Conservation (phyloP, 2,888 invertebrate genomes). For the Marasmarcha lunaedactyla region DNA sequence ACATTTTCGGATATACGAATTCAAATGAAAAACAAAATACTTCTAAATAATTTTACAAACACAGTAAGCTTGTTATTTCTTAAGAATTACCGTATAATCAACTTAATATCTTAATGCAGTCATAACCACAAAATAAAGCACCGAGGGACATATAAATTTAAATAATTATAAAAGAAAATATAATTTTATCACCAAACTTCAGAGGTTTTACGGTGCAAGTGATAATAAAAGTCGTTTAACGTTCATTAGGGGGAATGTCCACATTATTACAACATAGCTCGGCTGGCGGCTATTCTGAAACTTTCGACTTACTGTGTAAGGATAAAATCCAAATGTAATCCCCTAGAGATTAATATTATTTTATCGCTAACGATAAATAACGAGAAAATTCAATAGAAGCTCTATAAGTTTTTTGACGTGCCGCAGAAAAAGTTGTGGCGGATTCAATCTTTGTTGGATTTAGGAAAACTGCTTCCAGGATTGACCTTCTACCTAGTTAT, state of each 20-base stretch:
- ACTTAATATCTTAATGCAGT: background rate
- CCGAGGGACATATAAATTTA: no score
- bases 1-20: no score
- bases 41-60: constrained; percentile 1
- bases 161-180: no score
- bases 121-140: background rate
- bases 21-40: background rate
- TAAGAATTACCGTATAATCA: no score
- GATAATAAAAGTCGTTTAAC: constrained; percentile 10
- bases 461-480: constrained; percentile 30
- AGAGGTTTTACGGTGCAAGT: constrained; percentile 1
- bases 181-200: background rate
- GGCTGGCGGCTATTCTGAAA: constrained; percentile 50
- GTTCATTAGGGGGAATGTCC: constrained; percentile 33
- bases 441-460: constrained; percentile 63
- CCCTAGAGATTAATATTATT: constrained; percentile 69
- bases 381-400: constrained; percentile 62
- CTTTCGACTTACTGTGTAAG: constrained; percentile 51
- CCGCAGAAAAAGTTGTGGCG: constrained; percentile 47
- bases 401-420: constrained; percentile 65
- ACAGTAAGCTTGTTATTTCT: no score
- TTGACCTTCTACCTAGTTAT: background rate
- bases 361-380: constrained; percentile 68
- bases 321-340: constrained; percentile 61
- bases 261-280: constrained; percentile 32